Base-by-base conservation (phyloP, 64 coral and sea anemone genomes). In the Pachyseris speciosa region DNA sequence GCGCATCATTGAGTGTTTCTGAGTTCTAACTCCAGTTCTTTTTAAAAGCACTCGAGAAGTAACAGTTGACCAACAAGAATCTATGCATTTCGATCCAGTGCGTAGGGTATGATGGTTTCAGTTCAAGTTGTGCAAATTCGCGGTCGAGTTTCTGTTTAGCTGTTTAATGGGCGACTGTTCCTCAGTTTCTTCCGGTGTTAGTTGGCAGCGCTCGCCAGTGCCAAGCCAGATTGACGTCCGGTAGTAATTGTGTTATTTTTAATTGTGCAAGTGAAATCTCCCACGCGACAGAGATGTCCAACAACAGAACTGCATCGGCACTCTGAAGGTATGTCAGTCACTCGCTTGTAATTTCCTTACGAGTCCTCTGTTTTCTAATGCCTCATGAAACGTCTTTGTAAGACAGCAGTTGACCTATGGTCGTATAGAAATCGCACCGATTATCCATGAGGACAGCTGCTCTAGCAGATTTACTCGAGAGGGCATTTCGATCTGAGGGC, bases 201-300 rank as follows among this genome's bases (percentile, higher is more conserved):
- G 15, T 24, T 17, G 25, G 53, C 34, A 38, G 77, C 58, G 3
- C 58, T 9, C n/a, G n/a, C n/a, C n/a, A n/a, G 39, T 22, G 20
- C 26, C 13, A 30, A 52, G 75, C 29, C 1, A 38, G 36, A 26
- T 57, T 63, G 51, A 61, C 34, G 49, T 80, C 32, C 51, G 53
- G 16, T 80, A 37, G 51, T 80, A 57, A 80, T 80, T 58, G 13
- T 58, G 45, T 80, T 80, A 37, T 34, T 80, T 37, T 37, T 37
- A 37, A 34, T 39, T 12, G 48, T 33, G 38, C 52, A 60, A 22
- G 33, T 38, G 77, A 80, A n/a, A 8, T n/a, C 51, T 80, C 53
- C 17, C 77, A 80, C 77, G 77, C 77, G 77, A 80, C 51, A 37
- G 19, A 36, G 9, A 80, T 77, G 73, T 77, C 26, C 73, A 51